Evolutionary conservation across 2,797 vertebrate species (phyloP).

Genomic region (Pogoniulus pusillus): DNA sequence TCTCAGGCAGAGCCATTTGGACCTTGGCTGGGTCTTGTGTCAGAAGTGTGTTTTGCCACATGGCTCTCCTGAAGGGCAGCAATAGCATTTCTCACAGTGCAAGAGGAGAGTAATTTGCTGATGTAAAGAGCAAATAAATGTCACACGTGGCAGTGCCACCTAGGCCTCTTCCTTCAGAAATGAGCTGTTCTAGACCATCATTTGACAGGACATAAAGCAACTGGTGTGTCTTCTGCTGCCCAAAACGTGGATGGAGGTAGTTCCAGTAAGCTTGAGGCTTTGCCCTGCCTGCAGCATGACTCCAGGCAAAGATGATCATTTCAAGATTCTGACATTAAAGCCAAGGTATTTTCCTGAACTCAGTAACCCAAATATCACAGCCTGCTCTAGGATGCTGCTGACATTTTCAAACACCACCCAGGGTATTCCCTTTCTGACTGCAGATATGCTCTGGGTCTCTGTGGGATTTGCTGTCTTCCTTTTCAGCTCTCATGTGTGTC

Average conservation of each 20-base stretch:
- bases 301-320: slow-evolving; percentile 8
- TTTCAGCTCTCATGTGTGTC: slow-evolving; percentile 6
- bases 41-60: neutral
- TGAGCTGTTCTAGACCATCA: neutral
- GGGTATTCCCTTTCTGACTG: slow-evolving; percentile 64
- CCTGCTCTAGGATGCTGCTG: slow-evolving; percentile 70
- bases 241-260: neutral
- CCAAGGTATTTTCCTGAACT: slow-evolving; percentile 31
- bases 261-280: neutral
- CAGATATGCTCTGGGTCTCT: slow-evolving; percentile 66
- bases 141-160: neutral
- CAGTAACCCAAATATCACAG: slow-evolving; percentile 75
- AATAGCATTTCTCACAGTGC: neutral
- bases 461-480: slow-evolving; percentile 41
- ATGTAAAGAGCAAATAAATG: neutral
- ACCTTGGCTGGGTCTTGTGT: neutral
- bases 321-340: slow-evolving; percentile 40
- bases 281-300: neutral
- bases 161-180: neutral
- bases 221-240: neutral
- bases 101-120: neutral
- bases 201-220: neutral
- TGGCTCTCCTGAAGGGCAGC: neutral
- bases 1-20: neutral
- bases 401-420: slow-evolving; percentile 77